phyloP scores from a whole-genome alignment of 2,113 vertebrate genomes.

The Pseudopipra pipra region DNA sequence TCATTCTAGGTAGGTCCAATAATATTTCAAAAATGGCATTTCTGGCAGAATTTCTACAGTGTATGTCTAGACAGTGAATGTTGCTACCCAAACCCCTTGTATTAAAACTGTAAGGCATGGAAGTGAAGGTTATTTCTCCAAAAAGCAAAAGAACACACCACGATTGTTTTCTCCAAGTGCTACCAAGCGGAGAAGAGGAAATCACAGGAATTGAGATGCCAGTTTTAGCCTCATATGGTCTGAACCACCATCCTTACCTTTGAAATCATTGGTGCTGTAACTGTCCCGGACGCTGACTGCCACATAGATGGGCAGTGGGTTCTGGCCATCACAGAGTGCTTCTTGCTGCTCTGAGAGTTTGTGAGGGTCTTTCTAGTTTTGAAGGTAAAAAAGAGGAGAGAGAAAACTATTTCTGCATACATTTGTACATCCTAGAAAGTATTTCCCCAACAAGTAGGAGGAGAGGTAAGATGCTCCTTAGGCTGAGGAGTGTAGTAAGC shows the following conservation, averaged over 20 bases:
- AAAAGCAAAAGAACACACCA: background rate
- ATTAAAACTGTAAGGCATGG: background rate
- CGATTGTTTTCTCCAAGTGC: background rate
- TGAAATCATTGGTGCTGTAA: slow-evolving; percentile 73
- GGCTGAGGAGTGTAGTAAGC: background rate
- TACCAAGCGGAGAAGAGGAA: background rate
- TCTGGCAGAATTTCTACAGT: background rate
- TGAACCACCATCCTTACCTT: slow-evolving; percentile 63
- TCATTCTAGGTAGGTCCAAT: background rate
- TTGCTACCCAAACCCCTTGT: background rate
- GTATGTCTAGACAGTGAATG: background rate
- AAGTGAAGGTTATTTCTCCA: background rate
- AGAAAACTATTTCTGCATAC: background rate
- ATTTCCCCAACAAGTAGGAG: background rate
- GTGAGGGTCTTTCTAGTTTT: slow-evolving; percentile 71
- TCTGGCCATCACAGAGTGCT: slow-evolving; percentile 73
- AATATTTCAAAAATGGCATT: background rate
- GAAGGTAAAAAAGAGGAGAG: background rate
- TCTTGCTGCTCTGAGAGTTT: slow-evolving; percentile 78
- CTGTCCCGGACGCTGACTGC: slow-evolving; percentile 62
- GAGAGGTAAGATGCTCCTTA: background rate
- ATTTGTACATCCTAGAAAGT: accelerated
- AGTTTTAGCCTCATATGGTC: background rate
- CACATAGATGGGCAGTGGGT: slow-evolving; percentile 80
- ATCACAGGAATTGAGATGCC: background rate